Conservation (phyloP, 1,140 invertebrate species). For the Chelonus insularis region DNA sequence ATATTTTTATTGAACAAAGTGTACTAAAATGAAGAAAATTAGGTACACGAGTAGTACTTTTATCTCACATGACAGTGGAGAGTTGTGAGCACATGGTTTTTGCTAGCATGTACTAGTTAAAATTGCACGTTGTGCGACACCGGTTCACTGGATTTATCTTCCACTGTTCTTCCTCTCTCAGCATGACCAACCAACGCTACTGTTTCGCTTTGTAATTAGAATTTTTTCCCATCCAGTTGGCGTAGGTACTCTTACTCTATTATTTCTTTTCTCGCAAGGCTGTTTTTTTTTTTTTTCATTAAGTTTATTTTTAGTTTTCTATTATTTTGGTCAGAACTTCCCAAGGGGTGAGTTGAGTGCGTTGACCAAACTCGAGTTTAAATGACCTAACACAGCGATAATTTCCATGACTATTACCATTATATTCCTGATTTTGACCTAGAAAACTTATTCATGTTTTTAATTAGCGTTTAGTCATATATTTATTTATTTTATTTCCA, state of each 20-base stretch:
- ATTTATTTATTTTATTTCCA: too few species aligned
- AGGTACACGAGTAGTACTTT: slow-evolving; percentile 22
- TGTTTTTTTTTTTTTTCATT: slow-evolving; percentile 9
- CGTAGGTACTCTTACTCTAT: background rate
- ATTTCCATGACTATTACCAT: too few species aligned
- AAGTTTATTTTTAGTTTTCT: too few species aligned
- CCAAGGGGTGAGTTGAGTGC: too few species aligned
- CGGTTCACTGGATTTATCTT: slow-evolving; percentile 38
- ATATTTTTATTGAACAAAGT: too few species aligned
- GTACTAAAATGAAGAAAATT: too few species aligned
- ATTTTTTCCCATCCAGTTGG: slow-evolving; percentile 10
- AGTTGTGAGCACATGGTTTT: slow-evolving; percentile 20
- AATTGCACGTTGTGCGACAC: slow-evolving; percentile 39
- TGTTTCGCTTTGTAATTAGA: slow-evolving; percentile 27
- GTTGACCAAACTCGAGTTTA: too few species aligned
- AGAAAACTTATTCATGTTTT: too few species aligned
- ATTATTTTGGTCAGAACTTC: too few species aligned
- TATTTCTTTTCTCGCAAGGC: background rate
- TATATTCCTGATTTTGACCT: too few species aligned
- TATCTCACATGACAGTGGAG: slow-evolving; percentile 26
- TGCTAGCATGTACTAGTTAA: slow-evolving; percentile 33
- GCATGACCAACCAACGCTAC: background rate
- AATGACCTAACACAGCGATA: too few species aligned
- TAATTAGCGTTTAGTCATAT: too few species aligned
- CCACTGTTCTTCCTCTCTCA: slow-evolving; percentile 18